Percentiles rank a stretch among this genome's conserved stretches.
phyloP scores from a whole-genome alignment of 2,113 vertebrate species.

The Otolemur garnettii region DNA sequence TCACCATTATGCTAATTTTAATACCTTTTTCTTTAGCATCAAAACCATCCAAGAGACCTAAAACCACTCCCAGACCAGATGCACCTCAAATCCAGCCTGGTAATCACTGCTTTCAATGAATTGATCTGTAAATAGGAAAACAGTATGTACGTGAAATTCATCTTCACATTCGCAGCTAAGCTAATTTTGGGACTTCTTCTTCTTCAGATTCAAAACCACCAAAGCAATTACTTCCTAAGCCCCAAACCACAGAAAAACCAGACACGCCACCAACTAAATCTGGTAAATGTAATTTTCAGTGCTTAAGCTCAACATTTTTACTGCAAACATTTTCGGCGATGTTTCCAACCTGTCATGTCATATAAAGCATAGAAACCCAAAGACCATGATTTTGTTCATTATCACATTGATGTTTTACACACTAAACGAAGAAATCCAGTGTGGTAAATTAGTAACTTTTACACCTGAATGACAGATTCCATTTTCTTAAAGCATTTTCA shows the following conservation, averaged over 20 bases:
- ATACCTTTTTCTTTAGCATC: constrained; percentile 55
- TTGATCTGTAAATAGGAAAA: constrained; percentile 42
- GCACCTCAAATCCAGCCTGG: constrained; percentile 44
- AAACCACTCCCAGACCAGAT: constrained; percentile 42
- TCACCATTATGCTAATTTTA: constrained; percentile 25
- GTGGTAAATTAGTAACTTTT: constrained; percentile 11
- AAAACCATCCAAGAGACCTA: constrained; percentile 61
- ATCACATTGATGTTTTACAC: not conserved
- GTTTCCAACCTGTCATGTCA: not conserved
- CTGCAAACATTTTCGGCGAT: constrained; percentile 23
- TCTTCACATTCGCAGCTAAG: not conserved
- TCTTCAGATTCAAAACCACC: constrained; percentile 83
- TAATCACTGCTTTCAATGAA: constrained; percentile 36
- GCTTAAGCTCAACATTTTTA: constrained; percentile 23
- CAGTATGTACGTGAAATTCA: not conserved
- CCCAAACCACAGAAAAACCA: constrained; percentile 78
- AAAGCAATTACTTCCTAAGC: constrained; percentile 74
- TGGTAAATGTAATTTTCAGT: constrained; percentile 79
- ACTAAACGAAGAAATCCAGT: not conserved
- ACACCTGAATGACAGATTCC: not conserved
- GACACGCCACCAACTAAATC: constrained; percentile 78
- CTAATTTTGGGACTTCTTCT: constrained; percentile 61
- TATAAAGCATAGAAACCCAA: not conserved
- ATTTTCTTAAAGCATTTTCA: constrained; percentile 24
- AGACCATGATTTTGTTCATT: constrained; percentile 34